phyloP scores from a whole-genome alignment of 1,140 invertebrate genomes.

The Tetraneura akinire region DNA sequence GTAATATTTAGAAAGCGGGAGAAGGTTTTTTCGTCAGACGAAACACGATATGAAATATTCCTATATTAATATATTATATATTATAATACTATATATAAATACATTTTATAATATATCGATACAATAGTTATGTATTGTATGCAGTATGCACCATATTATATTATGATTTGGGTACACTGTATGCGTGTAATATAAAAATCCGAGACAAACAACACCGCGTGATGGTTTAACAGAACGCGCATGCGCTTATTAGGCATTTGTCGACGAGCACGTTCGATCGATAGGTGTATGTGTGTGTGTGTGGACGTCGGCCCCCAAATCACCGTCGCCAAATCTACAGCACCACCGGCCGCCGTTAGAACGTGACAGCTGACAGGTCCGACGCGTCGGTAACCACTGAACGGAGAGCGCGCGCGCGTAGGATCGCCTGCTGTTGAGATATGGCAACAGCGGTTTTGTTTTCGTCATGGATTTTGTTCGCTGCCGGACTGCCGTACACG shows the following conservation, averaged over 20 bases:
- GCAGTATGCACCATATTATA: no score
- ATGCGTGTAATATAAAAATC: conserved; percentile 1
- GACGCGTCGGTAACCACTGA: no score
- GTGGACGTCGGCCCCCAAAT: conserved; percentile 31
- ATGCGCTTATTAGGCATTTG: conserved; percentile 18
- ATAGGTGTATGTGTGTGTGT: conserved; percentile 22
- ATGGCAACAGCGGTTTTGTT: conserved; percentile 50
- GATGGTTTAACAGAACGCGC: neutral
- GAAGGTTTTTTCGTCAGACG: no score
- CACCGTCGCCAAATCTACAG: neutral
- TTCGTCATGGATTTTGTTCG: conserved; percentile 43
- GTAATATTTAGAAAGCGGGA: no score
- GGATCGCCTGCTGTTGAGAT: neutral
- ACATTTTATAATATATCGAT: neutral
- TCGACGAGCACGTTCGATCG: conserved; percentile 6
- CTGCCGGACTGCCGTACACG: neutral
- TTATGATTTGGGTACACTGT: no score
- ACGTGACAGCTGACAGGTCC: conserved; percentile 41
- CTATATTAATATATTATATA: no score
- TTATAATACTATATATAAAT: no score
- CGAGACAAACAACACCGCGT: neutral
- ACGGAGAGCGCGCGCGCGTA: conserved; percentile 4
- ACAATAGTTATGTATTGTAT: neutral
- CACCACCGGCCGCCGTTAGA: neutral
- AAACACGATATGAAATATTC: no score